Percentiles rank a stretch among this genome's conserved stretches.
Evolutionary conservation across 2,797 vertebrate genomes (phyloP).

Genomic region (Perodicticus potto): DNA sequence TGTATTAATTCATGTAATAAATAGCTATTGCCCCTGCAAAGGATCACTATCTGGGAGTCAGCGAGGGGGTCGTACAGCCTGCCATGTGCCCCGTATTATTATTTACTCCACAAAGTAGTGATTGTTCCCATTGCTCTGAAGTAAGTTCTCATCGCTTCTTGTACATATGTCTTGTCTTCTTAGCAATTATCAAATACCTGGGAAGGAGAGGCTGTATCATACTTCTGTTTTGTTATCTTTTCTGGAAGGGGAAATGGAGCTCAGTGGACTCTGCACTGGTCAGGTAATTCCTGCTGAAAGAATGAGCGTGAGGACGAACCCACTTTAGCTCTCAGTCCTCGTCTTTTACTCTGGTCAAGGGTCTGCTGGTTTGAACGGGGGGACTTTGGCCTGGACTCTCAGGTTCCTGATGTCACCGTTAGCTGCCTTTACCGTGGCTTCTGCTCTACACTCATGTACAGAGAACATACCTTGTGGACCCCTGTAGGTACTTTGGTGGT

Average conservation of each 20-base stretch:
- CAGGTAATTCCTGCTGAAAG: neutral
- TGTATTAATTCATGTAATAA: slow-evolving; percentile 51
- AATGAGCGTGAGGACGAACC: neutral
- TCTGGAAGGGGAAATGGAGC: neutral
- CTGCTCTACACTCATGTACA: neutral
- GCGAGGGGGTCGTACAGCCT: neutral
- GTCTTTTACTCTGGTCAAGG: neutral
- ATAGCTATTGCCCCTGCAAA: slow-evolving; percentile 26
- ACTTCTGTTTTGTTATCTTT: neutral
- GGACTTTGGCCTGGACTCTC: neutral
- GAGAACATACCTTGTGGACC: neutral
- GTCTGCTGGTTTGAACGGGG: neutral
- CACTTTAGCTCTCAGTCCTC: neutral
- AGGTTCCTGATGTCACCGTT: neutral
- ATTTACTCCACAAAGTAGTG: neutral
- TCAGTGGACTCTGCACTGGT: neutral
- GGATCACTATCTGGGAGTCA: neutral
- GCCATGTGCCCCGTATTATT: neutral
- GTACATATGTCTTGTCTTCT: neutral
- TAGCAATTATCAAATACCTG: neutral
- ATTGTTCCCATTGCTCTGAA: neutral
- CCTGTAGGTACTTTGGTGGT: neutral
- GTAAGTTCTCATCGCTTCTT: neutral
- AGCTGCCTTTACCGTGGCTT: neutral
- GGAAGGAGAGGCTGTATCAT: neutral